phyloP scores from a whole-genome alignment of 2,888 invertebrate species.

The Nephrotoma appendiculata region DNA sequence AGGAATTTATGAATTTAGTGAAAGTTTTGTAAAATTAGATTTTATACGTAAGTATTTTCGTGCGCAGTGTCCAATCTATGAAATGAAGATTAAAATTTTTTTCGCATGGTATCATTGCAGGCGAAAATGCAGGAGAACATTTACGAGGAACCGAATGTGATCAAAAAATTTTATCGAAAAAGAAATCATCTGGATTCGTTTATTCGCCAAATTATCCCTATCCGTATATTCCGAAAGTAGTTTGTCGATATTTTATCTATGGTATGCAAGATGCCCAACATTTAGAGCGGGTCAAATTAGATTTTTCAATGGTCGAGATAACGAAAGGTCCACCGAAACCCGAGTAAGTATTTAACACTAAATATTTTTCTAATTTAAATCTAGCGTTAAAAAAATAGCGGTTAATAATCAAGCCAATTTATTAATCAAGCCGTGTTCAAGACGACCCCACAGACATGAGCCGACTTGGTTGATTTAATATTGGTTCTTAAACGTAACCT shows the following conservation, averaged over 20 bases:
- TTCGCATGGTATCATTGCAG: constrained; percentile 55
- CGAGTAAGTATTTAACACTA: constrained; percentile 48
- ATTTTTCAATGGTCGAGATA: constrained; percentile 81
- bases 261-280: constrained; percentile 96
- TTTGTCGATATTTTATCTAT: constrained; percentile 95
- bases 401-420: no score
- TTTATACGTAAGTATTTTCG: constrained; percentile 35
- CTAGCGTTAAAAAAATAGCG: no score
- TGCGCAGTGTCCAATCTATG: neutral
- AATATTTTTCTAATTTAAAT: no score
- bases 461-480: no score
- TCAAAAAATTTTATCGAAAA: constrained; percentile 88
- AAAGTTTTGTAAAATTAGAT: constrained; percentile 97
- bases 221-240: constrained; percentile 89
- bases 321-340: constrained; percentile 54
- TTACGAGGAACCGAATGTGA: constrained; percentile 97
- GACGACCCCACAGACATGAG: no score
- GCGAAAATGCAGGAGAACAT: constrained; percentile 85
- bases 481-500: no score
- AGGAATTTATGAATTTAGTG: constrained; percentile 97
- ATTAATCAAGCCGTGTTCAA: no score
- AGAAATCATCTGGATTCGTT: constrained; percentile 82
- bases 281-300: constrained; percentile 82
- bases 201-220: constrained; percentile 94
- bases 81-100: no score